phyloP scores from a whole-genome alignment of 2,113 vertebrate genomes.

The Phoenicopterus ruber region DNA sequence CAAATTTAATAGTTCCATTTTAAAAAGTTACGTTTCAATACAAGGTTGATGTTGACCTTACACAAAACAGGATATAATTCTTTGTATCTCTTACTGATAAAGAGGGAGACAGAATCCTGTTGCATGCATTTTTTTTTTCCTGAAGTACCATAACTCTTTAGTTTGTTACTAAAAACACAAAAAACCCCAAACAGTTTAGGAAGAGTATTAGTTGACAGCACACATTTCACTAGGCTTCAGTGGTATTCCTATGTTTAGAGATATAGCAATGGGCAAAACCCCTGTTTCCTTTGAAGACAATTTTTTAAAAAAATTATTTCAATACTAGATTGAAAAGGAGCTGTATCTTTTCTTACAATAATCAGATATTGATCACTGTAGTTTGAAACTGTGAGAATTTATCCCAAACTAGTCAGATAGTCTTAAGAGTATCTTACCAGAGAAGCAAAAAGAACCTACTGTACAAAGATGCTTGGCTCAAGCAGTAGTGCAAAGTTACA shows the following conservation, averaged over 20 bases:
- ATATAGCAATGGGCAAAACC: background rate
- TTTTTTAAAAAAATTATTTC: background rate
- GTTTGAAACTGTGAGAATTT: background rate
- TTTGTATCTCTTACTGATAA: background rate
- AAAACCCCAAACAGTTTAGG: background rate
- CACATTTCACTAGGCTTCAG: background rate
- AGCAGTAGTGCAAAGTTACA: slow-evolving; percentile 54
- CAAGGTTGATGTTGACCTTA: slow-evolving; percentile 25
- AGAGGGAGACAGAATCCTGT: background rate
- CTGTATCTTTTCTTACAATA: background rate
- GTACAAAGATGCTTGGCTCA: slow-evolving; percentile 43
- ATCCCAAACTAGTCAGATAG: background rate
- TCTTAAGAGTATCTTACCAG: background rate
- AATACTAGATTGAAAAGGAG: background rate
- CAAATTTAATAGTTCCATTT: background rate
- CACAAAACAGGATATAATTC: background rate
- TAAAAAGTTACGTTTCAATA: slow-evolving; percentile 5
- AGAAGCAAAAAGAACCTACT: slow-evolving; percentile 7
- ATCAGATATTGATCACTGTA: background rate
- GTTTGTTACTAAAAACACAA: slow-evolving; percentile 13
- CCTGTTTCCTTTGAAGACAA: background rate
- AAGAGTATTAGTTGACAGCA: background rate
- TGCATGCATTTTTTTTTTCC: background rate
- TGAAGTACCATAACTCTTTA: slow-evolving; percentile 15
- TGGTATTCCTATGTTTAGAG: background rate